Evolutionary conservation across 2,797 vertebrate genomes (phyloP).

Genomic region (Dendrocincla tyrannina): DNA sequence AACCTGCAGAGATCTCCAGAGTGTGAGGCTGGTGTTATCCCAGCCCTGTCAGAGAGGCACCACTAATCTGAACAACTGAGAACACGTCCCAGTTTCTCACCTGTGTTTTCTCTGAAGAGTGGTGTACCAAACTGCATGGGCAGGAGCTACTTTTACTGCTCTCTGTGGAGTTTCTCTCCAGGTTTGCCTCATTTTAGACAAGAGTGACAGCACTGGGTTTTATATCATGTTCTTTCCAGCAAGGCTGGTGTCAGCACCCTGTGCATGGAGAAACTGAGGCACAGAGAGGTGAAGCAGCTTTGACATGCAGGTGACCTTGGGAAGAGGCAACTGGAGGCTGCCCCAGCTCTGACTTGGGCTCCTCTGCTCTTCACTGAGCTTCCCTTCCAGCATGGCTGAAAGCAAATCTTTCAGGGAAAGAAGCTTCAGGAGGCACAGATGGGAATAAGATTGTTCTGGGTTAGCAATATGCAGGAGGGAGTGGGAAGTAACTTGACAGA

Average conservation of each 20-base stretch:
- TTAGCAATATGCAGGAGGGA: constrained; percentile 41
- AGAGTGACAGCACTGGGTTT: not conserved
- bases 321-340: not conserved
- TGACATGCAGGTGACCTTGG: not conserved
- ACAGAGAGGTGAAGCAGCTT: not conserved
- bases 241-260: not conserved
- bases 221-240: not conserved
- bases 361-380: not conserved
- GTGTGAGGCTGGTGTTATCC: not conserved
- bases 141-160: not conserved
- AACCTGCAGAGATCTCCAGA: constrained; percentile 16
- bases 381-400: not conserved
- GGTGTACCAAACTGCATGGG: not conserved
- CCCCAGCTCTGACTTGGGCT: not conserved
- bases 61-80: not conserved
- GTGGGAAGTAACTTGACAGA: constrained; percentile 59
- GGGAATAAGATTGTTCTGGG: constrained; percentile 55
- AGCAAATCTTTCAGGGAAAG: not conserved
- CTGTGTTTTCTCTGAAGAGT: not conserved
- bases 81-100: not conserved
- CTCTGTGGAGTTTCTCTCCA: not conserved
- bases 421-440: constrained; percentile 54
- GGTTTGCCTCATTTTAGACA: not conserved
- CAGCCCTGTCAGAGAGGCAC: not conserved
- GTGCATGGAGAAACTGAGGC: not conserved